A percentile compares a stretch with the other conserved stretches of the same genome.
Conservation (phyloP, 1,140 invertebrate species). For the Neodiprion lecontei region DNA sequence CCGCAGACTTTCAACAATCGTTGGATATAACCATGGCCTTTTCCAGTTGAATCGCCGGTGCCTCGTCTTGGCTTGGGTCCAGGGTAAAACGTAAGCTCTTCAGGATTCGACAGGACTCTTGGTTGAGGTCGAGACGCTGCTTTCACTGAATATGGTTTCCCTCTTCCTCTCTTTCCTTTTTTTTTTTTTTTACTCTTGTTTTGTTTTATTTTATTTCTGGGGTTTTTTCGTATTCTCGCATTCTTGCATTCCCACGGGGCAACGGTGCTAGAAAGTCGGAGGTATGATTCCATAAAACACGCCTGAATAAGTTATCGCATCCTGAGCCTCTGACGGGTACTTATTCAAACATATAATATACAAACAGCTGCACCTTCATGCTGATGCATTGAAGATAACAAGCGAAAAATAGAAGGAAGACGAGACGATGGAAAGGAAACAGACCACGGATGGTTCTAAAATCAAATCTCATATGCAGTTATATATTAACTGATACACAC, state of each 20-base stretch:
- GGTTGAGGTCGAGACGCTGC: too few species aligned
- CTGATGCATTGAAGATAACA: too few species aligned
- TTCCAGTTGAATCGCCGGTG: not conserved
- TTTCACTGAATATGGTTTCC: too few species aligned
- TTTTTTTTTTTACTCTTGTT: not conserved
- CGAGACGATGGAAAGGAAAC: too few species aligned
- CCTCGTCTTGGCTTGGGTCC: not conserved
- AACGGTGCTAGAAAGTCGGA: not conserved
- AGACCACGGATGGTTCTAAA: too few species aligned
- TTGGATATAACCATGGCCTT: not conserved
- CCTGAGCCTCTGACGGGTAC: too few species aligned
- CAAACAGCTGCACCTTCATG: too few species aligned
- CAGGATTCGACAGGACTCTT: not conserved
- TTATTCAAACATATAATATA: too few species aligned
- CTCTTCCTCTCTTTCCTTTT: too few species aligned
- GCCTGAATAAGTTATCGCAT: not conserved
- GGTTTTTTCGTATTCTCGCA: not conserved
- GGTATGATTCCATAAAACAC: not conserved
- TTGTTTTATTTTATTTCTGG: not conserved
- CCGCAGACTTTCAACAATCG: not conserved
- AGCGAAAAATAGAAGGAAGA: too few species aligned
- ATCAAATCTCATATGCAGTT: too few species aligned
- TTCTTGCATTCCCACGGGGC: not conserved
- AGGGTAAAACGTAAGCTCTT: slow-evolving; percentile 2
- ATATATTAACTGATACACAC: too few species aligned